phyloP scores from a whole-genome alignment of 2,797 vertebrate species.

The Hoplostethus mediterraneus region DNA sequence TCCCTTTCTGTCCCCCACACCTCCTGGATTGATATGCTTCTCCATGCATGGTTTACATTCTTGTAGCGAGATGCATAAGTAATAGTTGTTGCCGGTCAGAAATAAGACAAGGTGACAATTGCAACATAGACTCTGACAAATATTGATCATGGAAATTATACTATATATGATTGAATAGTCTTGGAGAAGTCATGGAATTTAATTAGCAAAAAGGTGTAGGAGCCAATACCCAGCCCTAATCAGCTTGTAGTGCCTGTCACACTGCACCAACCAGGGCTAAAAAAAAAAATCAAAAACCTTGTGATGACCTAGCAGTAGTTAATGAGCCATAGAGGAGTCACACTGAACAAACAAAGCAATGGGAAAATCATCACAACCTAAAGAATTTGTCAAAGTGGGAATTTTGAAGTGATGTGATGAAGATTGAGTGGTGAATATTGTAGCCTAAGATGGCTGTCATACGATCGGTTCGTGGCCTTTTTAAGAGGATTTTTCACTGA shows the following conservation, averaged over 20 bases:
- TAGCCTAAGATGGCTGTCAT: background rate
- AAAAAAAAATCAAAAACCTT: background rate
- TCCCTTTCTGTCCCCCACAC: background rate
- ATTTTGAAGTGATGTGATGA: too few species aligned
- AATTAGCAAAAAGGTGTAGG: too few species aligned
- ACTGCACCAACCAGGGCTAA: background rate
- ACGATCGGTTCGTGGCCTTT: background rate
- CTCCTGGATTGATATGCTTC: background rate
- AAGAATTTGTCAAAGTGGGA: background rate
- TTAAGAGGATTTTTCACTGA: slow-evolving; percentile 26
- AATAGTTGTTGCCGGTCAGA: too few species aligned
- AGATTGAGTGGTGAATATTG: too few species aligned
- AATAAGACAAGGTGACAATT: too few species aligned
- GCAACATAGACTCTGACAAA: too few species aligned
- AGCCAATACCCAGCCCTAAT: background rate
- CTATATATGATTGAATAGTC: too few species aligned
- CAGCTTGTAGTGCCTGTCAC: slow-evolving; percentile 3
- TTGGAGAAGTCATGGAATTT: too few species aligned
- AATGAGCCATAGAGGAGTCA: slow-evolving; percentile 3
- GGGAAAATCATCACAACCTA: background rate
- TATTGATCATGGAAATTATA: too few species aligned
- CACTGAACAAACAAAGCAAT: background rate
- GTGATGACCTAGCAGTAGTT: slow-evolving; percentile 3
- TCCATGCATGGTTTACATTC: background rate
- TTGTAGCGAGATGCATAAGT: background rate